Base-by-base conservation (phyloP, 2,797 vertebrate genomes). In the Lacerta viridis region DNA sequence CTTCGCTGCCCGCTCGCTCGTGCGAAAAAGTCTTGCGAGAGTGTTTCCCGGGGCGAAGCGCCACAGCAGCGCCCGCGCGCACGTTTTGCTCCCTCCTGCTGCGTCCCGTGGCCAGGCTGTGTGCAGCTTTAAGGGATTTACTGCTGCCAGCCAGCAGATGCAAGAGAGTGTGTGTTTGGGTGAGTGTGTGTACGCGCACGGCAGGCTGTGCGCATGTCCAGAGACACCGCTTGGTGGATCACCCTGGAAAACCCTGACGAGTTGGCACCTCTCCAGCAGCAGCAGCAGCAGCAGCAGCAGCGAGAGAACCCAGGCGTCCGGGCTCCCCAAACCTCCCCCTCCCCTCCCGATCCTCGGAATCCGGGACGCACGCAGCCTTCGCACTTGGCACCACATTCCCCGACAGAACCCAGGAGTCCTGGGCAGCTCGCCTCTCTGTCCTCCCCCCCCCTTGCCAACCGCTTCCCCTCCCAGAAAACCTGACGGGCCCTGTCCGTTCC, bases 71-170 rank as follows among this genome's bases (percentile, higher is more conserved):
- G 55, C 78, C 69, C 41, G 66, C 36, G 69, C 1, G 84, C 36
- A 88, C 84, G 87, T 88, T 89, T 87, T 55, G 7, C 68, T 80
- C 69, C 84, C 84, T 84, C 87, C 90, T 89, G 89, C 77, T 66
- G 77, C 66, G 86, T 90, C 89, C 89, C 89, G 89, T 90, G 89
- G 86, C 89, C 66, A 64, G 79, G 89, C 89, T 88, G 89, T 90
- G 89, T 90, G 89, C 89, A 82, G 83, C 83, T 85, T 88, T 81
- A 74, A 81, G 83, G 89, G 86, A 85, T 85, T 85, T 88, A 76
- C 77, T 77, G 82, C 86, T 85, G 88, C 88, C 83, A 81, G 83
- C 87, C 80, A 85, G 77, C 83, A 78, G 84, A 83, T 64, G 74
- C 18, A 15, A 15, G n/a, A 29, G 78, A 2, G 69, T 50, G 41